Base-by-base conservation (phyloP, 2,113 vertebrate species). In the Petaurus breviceps region DNA sequence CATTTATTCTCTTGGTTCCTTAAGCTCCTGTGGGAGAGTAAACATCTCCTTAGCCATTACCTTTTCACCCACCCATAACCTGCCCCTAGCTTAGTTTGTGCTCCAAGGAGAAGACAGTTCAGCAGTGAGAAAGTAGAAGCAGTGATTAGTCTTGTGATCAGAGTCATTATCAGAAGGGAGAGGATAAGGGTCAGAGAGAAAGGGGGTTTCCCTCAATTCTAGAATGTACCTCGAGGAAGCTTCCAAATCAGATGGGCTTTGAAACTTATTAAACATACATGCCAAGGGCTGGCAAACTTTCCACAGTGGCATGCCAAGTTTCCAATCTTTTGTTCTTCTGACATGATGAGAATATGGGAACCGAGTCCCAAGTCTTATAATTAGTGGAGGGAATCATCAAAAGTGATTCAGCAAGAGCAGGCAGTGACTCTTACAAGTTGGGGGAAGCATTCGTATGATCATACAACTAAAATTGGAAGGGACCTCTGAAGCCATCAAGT, bases 21-120 rank as follows among this genome's bases (percentile, higher is more conserved):
- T 91, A 96, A 97, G 96, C 93, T 91, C 97, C 98, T 94, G 94
- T 96, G 98, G 96, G 98, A 98, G 95, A 97, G 98, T 96, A 98
- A 98, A 98, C 96, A 98, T 91, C 68, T 93, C 96, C 93, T 92
- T 95, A 92, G 92, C 94, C 95, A 68, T 98, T 97, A 98, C 98
- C 98, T 98, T 97, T 98, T 98, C 97, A 98, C 98, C 98, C 97
- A 95, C 93, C 91, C 84, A 94, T 98, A 98, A 98, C 98, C 98
- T 98, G 97, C 98, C 97, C 94, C 91, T 77, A 77, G 94, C 92
- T 84, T 95, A 91, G 93, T 98, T 96, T 98, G 98, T 93, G 61
- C 94, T 93, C 92, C 19, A 10, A 97, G 91, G 96, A 94, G 96
- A 77, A n/a, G 91, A 93, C 68, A 84, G 53, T 91, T 95, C 90